Percentiles rank a stretch among this genome's conserved stretches.
Evolutionary conservation across 30 jellyfish, hydroid and myxozoan genomes (phyloP).

Genomic region (Pelagia noctiluca): DNA sequence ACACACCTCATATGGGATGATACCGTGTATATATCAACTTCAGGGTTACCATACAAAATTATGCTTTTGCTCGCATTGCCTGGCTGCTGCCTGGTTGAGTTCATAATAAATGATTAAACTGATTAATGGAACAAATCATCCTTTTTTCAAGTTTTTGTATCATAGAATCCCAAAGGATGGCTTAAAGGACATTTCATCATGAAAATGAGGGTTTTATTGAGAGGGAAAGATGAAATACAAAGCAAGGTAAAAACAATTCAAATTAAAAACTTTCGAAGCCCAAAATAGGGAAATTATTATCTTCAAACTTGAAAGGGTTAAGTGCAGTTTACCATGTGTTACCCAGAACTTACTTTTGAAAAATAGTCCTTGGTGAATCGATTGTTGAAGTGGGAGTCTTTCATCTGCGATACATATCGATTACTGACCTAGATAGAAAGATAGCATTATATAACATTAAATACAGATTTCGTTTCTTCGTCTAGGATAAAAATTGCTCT

Average conservation of each 20-base stretch:
- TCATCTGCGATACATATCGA: conserved; percentile 88
- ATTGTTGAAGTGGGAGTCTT: conserved; percentile 73
- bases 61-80: no score
- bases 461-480: neutral
- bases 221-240: no score
- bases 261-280: neutral
- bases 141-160: neutral
- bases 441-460: neutral
- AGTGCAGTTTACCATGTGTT: neutral
- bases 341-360: conserved; percentile 55
- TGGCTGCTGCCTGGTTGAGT: no score
- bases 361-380: conserved; percentile 80
- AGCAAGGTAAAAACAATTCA: neutral
- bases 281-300: neutral
- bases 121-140: no score
- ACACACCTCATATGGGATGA: no score
- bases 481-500: neutral
- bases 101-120: no score
- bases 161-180: neutral
- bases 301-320: no score
- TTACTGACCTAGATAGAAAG: conserved; percentile 81
- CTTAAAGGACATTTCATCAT: no score
- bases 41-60: no score
- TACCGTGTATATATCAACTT: no score
- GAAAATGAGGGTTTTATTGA: no score